Evolutionary conservation across 2,797 vertebrate genomes (phyloP).

Genomic region (Smutsia temminckii): DNA sequence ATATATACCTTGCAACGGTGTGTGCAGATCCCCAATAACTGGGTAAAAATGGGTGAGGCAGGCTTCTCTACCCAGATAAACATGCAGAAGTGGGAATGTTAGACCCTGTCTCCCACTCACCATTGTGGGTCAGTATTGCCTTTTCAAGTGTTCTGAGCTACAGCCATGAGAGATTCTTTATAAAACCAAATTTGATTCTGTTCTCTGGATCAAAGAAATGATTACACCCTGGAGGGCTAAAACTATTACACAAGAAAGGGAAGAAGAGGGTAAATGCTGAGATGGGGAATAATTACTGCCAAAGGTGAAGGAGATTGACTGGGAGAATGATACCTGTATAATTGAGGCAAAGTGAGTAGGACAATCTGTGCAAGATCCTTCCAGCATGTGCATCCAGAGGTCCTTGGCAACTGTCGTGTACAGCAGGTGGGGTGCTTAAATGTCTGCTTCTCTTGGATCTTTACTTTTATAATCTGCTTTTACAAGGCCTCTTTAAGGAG

Average conservation of each 20-base stretch:
- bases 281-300: conserved; percentile 72
- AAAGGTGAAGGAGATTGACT: conserved; percentile 69
- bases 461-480: conserved; percentile 82
- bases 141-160: conserved; percentile 12
- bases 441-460: conserved; percentile 77
- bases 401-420: not conserved
- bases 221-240: conserved; percentile 69
- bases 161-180: conserved; percentile 34
- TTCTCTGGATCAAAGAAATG: conserved; percentile 57
- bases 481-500: conserved; percentile 78
- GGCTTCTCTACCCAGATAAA: not conserved
- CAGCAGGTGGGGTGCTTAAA: conserved; percentile 56
- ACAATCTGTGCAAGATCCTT: conserved; percentile 41
- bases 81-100: not conserved
- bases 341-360: conserved; percentile 37
- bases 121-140: not conserved
- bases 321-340: conserved; percentile 49
- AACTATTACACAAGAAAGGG: conserved; percentile 50
- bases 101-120: not conserved
- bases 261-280: conserved; percentile 53
- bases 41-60: not conserved
- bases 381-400: not conserved
- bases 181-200: conserved; percentile 67
- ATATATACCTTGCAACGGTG: not conserved
- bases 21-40: not conserved